phyloP scores from a whole-genome alignment of 2,888 invertebrate species.

The Drosophila anomalata region DNA sequence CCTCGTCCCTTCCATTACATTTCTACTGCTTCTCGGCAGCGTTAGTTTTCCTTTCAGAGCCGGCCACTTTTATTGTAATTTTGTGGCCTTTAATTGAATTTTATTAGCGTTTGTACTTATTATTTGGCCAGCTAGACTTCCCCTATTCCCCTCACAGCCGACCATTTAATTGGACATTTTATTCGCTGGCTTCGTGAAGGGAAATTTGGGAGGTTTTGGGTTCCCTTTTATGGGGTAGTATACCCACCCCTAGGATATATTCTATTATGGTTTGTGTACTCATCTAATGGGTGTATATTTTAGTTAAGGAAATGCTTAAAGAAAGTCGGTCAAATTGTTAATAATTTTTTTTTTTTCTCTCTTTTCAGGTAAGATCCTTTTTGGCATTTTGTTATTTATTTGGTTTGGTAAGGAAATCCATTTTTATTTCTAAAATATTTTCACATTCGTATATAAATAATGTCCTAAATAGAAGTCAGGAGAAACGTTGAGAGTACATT shows the following conservation, averaged over 20 bases:
- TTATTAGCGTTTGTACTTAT: slow-evolving; percentile 80
- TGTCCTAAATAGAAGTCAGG: slow-evolving; percentile 12
- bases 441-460: slow-evolving; percentile 15
- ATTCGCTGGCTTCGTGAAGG: slow-evolving; percentile 45
- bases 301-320: background rate
- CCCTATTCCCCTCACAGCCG: background rate
- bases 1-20: slow-evolving; percentile 6
- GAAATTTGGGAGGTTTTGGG: slow-evolving; percentile 15
- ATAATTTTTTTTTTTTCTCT: slow-evolving; percentile 15
- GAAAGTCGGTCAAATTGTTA: slow-evolving; percentile 1
- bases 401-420: slow-evolving; percentile 44
- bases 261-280: too few relatives aligned
- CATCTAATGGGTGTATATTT: slow-evolving; percentile 7
- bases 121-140: slow-evolving; percentile 53
- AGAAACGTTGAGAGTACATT: background rate
- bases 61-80: slow-evolving; percentile 75
- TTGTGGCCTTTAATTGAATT: slow-evolving; percentile 80
- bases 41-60: slow-evolving; percentile 56
- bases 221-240: slow-evolving; percentile 30
- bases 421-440: background rate
- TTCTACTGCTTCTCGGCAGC: slow-evolving; percentile 19
- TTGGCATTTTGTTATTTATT: background rate
- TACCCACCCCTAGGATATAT: background rate
- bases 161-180: slow-evolving; percentile 70
- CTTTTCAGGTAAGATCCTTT: slow-evolving; percentile 57